Base-by-base conservation (phyloP, 1,140 invertebrate genomes). In the Aethina tumida region DNA sequence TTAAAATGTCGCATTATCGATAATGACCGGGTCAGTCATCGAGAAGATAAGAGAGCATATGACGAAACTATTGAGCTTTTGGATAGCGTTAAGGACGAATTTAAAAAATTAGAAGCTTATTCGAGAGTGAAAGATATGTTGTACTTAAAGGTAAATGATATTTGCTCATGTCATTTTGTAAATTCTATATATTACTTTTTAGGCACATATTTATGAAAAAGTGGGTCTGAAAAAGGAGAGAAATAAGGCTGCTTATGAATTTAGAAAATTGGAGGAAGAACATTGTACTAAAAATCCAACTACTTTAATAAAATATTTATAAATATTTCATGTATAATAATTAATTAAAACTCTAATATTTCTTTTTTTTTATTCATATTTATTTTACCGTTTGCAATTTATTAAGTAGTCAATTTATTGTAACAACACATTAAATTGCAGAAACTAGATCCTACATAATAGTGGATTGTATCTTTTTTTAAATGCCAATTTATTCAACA, bases 241-340 rank as follows among this genome's bases (percentile, higher is more conserved):
- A 41, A 84, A 85, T 58, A 79, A 77, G 41, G 81, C 74, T 52
- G 75, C 82, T 0, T 75, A 75, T 44, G 77, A 82, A 59, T 84
- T 77, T 47, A 66, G 75, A 20, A 71, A 77, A 39, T 59, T 84
- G 1, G 74, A 83, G 58, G 71, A 75, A 50, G 73, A 83, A 49
- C 71, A 74, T 58, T 67, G 72, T 5, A 67, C 62, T 1, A 66
- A 65, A 50, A 58, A 55, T 43, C 28, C 40, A 22, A 43, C 47
- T 25, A 51, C 45, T 28, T 46, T 58, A 39, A 38, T 56, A 19
- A 58, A 50, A 29, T 53, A 48, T 41, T 36, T 60, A 15, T 59
- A 46, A 52, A n/a, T n/a, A n/a, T n/a, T n/a, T n/a, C n/a, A n/a
- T n/a, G n/a, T n/a, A n/a, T n/a, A n/a, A n/a, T n/a, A n/a, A n/a